Evolutionary conservation across 1,140 invertebrate genomes (phyloP).

Genomic region (Trichoplusia ni): DNA sequence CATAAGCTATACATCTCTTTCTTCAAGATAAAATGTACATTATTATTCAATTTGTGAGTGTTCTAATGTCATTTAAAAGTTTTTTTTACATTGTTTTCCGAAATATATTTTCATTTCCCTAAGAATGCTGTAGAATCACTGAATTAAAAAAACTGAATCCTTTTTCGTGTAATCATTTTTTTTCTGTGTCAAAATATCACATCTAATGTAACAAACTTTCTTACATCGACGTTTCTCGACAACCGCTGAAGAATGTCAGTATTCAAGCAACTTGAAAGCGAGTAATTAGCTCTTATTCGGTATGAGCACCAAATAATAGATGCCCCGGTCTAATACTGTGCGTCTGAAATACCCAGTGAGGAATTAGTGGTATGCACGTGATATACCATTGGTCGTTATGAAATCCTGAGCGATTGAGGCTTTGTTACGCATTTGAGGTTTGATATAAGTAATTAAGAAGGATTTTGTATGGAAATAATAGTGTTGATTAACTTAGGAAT

Average conservation of each 20-base stretch:
- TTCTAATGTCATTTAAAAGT: no score
- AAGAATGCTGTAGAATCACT: no score
- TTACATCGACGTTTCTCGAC: constrained; percentile 44
- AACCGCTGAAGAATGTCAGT: constrained; percentile 69
- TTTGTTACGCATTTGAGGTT: background rate
- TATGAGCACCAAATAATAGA: constrained; percentile 49
- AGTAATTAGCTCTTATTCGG: constrained; percentile 72
- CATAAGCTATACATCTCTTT: no score
- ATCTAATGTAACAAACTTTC: constrained; percentile 8
- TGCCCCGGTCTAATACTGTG: constrained; percentile 26
- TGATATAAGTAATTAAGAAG: no score
- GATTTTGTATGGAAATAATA: no score
- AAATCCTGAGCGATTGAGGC: background rate
- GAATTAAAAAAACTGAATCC: no score
- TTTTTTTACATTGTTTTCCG: no score
- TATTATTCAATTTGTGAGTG: no score
- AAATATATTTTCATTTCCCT: no score
- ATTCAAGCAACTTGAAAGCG: constrained; percentile 63
- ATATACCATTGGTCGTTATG: constrained; percentile 12
- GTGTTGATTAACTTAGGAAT: no score
- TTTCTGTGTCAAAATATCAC: background rate
- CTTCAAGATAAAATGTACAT: no score
- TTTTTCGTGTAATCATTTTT: background rate
- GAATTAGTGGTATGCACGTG: constrained; percentile 13
- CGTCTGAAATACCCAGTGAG: constrained; percentile 11